A percentile compares a stretch with the other conserved stretches of the same genome.
Conservation (phyloP, 2,113 vertebrate species). For the Crypturellus undulatus region DNA sequence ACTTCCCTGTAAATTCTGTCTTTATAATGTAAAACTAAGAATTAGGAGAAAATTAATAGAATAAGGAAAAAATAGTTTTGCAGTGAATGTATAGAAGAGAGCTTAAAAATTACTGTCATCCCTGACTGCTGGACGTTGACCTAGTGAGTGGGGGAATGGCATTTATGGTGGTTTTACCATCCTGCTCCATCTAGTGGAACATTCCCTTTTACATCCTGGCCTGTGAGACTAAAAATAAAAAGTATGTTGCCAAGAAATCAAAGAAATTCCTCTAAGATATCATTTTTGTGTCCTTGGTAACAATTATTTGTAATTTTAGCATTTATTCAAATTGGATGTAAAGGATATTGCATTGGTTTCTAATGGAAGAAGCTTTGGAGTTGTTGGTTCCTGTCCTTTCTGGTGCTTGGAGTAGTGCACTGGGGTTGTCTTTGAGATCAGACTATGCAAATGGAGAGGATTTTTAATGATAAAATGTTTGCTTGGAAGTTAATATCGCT, state of each 20-base stretch:
- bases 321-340: neutral
- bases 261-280: neutral
- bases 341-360: neutral
- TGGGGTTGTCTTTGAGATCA: neutral
- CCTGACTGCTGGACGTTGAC: neutral
- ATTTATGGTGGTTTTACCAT: conserved; percentile 15
- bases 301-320: neutral
- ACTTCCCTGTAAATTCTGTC: neutral
- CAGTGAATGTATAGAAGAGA: neutral
- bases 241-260: neutral
- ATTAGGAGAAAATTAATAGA: neutral
- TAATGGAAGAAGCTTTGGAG: neutral
- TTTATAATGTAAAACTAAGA: neutral
- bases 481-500: neutral
- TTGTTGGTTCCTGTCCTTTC: neutral
- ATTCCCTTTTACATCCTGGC: neutral
- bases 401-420: neutral
- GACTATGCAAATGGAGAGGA: neutral
- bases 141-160: conserved; percentile 10
- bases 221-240: conserved; percentile 13
- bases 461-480: neutral
- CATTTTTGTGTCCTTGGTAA: neutral
- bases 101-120: neutral
- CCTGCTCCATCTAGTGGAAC: conserved; percentile 66
- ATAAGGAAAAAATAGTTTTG: neutral